Percentiles rank a stretch among this genome's conserved stretches.
These are phyloP conservation scores for Liasis olivaceus DNA, from an alignment of 2,797 vertebrate genomes.

Conservation along the genomic window DNA sequence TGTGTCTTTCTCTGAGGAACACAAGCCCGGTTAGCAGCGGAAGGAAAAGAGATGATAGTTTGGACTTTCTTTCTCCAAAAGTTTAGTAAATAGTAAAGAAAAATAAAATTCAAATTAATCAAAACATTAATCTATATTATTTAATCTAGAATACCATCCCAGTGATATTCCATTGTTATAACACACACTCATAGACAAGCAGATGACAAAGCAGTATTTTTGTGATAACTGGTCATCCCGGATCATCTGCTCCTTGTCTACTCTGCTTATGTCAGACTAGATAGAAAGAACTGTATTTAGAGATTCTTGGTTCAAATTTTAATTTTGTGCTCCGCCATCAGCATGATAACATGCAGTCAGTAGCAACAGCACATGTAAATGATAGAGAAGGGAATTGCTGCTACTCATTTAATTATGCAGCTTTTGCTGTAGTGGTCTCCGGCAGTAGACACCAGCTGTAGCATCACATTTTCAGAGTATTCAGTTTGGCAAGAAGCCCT, in stretches of 20 bases:
- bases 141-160: neutral
- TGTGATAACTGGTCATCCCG: slow-evolving; percentile 17
- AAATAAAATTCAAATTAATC: neutral
- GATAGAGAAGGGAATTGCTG: slow-evolving; percentile 80
- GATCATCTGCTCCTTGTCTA: slow-evolving; percentile 4
- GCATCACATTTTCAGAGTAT: slow-evolving; percentile 60
- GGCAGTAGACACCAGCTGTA: slow-evolving; percentile 59
- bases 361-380: slow-evolving; percentile 78
- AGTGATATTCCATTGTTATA: neutral
- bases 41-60: neutral
- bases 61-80: neutral
- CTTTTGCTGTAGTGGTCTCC: slow-evolving; percentile 63
- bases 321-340: slow-evolving; percentile 64
- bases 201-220: rapidly evolving
- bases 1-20: neutral
- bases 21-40: neutral
- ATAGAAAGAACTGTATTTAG: neutral
- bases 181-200: neutral
- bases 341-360: slow-evolving; percentile 68
- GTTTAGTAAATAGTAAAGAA: neutral
- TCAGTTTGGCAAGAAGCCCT: slow-evolving; percentile 62
- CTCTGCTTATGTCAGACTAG: slow-evolving; percentile 40
- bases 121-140: neutral
- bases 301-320: slow-evolving; percentile 64
- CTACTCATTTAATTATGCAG: slow-evolving; percentile 73